A percentile compares a stretch with the other conserved stretches of the same genome.
Conservation (phyloP, 2,888 invertebrate species). For the Athetis lepigone region DNA sequence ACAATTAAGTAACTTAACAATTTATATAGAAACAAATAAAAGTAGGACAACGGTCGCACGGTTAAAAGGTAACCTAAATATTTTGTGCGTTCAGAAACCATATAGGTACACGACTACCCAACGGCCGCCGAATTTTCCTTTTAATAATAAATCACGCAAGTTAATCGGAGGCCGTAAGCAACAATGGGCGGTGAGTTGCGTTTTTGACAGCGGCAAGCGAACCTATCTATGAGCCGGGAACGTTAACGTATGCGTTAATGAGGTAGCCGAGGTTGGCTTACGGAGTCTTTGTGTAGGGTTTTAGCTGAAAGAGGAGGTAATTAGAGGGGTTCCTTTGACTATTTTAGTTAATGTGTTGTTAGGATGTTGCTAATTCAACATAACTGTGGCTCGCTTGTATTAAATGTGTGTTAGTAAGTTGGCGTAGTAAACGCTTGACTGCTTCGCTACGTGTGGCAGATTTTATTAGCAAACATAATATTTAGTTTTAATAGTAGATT, state of each 20-base stretch:
- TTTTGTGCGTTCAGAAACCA: conserved; percentile 72
- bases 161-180: conserved; percentile 69
- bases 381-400: conserved; percentile 8
- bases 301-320: conserved; percentile 34
- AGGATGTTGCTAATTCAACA: conserved; percentile 15
- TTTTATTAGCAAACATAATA: no score
- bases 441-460: no score
- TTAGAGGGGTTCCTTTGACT: conserved; percentile 41
- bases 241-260: conserved; percentile 57
- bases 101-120: conserved; percentile 56
- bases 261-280: conserved; percentile 35
- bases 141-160: conserved; percentile 80
- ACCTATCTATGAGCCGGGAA: conserved; percentile 48
- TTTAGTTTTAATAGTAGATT: no score
- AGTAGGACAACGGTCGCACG: conserved; percentile 35
- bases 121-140: conserved; percentile 74
- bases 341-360: conserved; percentile 19
- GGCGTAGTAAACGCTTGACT: no score
- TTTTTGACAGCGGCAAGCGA: conserved; percentile 48
- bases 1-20: conserved; percentile 49
- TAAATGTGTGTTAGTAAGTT: no score
- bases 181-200: conserved; percentile 64
- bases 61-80: conserved; percentile 72
- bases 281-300: conserved; percentile 37
- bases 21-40: conserved; percentile 40